These are phyloP conservation scores for Scrobipalpa atriplicella DNA, from an alignment of 2,888 invertebrate genomes.

Conservation along the genomic window DNA sequence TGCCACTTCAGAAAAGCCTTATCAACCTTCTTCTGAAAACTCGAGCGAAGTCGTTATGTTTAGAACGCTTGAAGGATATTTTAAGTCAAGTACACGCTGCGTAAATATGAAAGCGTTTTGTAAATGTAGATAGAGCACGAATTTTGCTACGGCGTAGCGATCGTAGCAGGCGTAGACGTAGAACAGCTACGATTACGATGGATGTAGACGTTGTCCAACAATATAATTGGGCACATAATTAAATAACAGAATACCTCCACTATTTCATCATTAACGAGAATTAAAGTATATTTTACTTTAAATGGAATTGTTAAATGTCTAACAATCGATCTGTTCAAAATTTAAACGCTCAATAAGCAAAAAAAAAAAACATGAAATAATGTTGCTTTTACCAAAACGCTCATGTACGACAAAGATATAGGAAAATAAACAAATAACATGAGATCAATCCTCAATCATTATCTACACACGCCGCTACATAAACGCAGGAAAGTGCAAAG, in stretches of 20 bases:
- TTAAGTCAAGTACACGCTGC: background rate
- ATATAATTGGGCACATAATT: no score
- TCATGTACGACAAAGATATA: no score
- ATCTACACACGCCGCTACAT: background rate
- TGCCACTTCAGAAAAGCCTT: background rate
- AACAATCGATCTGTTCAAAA: no score
- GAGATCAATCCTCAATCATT: no score
- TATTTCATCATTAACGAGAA: no score
- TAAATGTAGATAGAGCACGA: background rate
- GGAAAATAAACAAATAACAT: no score
- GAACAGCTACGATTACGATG: background rate
- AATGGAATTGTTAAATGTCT: no score
- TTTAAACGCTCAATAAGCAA: no score
- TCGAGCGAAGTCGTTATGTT: constrained; percentile 5
- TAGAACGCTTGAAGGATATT: background rate
- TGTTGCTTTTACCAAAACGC: no score
- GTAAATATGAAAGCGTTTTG: background rate
- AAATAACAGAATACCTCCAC: no score
- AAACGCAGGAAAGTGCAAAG: background rate
- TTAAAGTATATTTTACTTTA: no score
- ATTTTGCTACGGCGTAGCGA: background rate
- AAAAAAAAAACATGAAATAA: no score
- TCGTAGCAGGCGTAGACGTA: background rate
- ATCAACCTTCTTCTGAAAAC: background rate
- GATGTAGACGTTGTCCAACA: background rate